Conservation (phyloP, 2,888 invertebrate genomes). For the Agrotis segetum region DNA sequence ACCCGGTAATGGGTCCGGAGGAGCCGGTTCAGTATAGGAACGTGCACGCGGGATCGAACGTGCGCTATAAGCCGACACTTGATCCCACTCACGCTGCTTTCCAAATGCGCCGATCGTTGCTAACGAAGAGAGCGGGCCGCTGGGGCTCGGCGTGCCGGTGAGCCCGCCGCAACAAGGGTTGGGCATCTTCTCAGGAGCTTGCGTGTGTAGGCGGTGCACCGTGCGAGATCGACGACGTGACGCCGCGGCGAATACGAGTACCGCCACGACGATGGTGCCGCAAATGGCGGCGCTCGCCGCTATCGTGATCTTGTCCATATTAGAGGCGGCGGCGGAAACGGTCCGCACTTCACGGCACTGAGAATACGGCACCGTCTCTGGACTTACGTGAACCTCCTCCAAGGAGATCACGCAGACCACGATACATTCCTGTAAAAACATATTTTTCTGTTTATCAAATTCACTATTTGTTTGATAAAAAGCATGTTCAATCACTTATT, state of each 20-base stretch:
- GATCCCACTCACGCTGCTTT: constrained; percentile 94
- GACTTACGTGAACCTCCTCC: constrained; percentile 96
- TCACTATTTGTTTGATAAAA: not conserved
- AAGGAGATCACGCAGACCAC: constrained; percentile 98
- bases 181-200: constrained; percentile 93
- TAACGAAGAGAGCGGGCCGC: constrained; percentile 95
- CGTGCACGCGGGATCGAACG: constrained; percentile 97
- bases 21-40: constrained; percentile 93
- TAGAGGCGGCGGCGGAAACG: constrained; percentile 95
- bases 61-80: constrained; percentile 97
- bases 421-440: constrained; percentile 94
- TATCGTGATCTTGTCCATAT: constrained; percentile 98
- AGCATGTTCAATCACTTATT: not conserved
- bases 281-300: constrained; percentile 98
- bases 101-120: constrained; percentile 96
- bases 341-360: constrained; percentile 98
- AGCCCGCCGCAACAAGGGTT: constrained; percentile 95
- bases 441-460: constrained; percentile 14
- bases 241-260: constrained; percentile 97
- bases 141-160: constrained; percentile 94
- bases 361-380: constrained; percentile 95
- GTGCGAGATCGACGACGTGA: constrained; percentile 95
- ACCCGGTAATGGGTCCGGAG: constrained; percentile 94
- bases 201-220: constrained; percentile 93
- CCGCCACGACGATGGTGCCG: constrained; percentile 97